phyloP scores from a whole-genome alignment of 2,888 invertebrate genomes.

The Spodoptera exigua region DNA sequence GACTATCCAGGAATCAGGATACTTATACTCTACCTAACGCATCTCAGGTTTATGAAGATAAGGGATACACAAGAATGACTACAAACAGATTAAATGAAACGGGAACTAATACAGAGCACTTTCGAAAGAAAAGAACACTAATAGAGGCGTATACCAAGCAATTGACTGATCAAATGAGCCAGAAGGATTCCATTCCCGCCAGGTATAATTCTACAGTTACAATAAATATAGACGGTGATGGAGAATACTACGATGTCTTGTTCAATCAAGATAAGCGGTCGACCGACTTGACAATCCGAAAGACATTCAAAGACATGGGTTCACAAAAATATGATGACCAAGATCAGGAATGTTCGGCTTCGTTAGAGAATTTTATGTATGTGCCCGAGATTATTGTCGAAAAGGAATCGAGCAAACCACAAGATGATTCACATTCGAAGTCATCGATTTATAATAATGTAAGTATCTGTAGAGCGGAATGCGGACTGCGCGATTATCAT shows the following conservation, averaged over 20 bases:
- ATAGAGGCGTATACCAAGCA: conserved; percentile 72
- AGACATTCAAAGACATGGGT: conserved; percentile 62
- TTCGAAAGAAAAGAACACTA: conserved; percentile 69
- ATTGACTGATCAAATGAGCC: conserved; percentile 57
- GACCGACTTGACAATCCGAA: conserved; percentile 69
- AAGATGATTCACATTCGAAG: conserved; percentile 22
- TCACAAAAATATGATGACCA: conserved; percentile 43
- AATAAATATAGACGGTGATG: conserved; percentile 75
- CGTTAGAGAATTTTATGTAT: conserved; percentile 58
- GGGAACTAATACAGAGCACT: conserved; percentile 64
- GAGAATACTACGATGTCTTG: conserved; percentile 72
- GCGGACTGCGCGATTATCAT: neutral
- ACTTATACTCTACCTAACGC: conserved; percentile 5
- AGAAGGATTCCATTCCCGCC: conserved; percentile 44
- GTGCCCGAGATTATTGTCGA: conserved; percentile 38
- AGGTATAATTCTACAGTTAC: conserved; percentile 70
- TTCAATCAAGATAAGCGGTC: conserved; percentile 66
- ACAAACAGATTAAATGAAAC: conserved; percentile 42
- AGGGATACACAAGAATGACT: conserved; percentile 20
- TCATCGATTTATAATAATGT: conserved; percentile 34
- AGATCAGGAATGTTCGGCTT: conserved; percentile 33
- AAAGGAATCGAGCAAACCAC: neutral
- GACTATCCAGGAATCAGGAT: conserved; percentile 23
- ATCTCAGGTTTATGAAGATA: conserved; percentile 30
- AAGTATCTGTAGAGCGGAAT: conserved; percentile 18